A percentile compares a stretch with the other conserved stretches of the same genome.
Evolutionary conservation across 2,113 vertebrate genomes (phyloP).

Genomic region (Ramphastos sulfuratus): DNA sequence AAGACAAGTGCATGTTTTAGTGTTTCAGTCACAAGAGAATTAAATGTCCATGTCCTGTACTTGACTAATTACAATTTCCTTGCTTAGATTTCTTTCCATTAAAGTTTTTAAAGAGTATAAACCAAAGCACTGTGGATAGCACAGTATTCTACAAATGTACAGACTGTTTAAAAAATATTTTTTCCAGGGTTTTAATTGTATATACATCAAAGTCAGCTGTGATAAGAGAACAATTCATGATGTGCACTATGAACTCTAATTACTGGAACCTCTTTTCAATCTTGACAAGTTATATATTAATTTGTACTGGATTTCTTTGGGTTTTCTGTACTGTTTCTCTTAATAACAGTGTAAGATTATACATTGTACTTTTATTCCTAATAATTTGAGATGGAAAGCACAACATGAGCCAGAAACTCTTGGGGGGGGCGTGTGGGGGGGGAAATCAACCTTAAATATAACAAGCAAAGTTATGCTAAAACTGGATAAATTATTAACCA

Average conservation of each 20-base stretch:
- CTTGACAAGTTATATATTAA: not conserved
- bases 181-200: not conserved
- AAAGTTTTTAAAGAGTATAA: not conserved
- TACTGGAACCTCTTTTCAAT: not conserved
- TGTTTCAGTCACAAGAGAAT: not conserved
- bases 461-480: not conserved
- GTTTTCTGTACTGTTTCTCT: not conserved
- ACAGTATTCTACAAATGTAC: not conserved
- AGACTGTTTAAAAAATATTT: not conserved
- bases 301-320: not conserved
- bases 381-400: not conserved
- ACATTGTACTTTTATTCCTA: not conserved
- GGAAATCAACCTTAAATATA: not conserved
- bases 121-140: not conserved
- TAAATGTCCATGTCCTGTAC: accelerated
- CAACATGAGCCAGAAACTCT: not conserved
- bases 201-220: not conserved
- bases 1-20: not conserved
- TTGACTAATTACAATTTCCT: not conserved
- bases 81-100: not conserved
- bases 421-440: not conserved
- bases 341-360: not conserved
- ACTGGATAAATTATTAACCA: not conserved
- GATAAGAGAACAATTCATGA: not conserved
- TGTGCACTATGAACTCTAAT: slow-evolving; percentile 3